These are phyloP conservation scores for Passer domesticus DNA, from an alignment of 2,113 vertebrate genomes.

Conservation along the genomic window DNA sequence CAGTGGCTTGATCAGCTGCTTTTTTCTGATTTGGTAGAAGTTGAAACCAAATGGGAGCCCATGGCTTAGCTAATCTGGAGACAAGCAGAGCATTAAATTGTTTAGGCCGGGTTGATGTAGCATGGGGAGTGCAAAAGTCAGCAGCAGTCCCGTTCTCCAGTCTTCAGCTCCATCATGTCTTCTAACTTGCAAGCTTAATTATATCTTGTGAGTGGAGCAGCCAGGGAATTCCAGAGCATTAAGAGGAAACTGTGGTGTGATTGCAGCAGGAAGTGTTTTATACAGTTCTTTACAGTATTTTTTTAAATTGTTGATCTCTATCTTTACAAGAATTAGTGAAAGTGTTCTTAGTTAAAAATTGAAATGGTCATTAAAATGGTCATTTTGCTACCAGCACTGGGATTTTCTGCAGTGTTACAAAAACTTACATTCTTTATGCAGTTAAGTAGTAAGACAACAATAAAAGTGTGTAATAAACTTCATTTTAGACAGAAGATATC, in stretches of 20 bases:
- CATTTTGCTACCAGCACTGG: not conserved
- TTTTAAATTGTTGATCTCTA: not conserved
- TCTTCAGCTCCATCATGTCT: not conserved
- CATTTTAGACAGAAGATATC: not conserved
- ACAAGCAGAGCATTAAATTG: fast-evolving
- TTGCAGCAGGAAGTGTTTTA: not conserved
- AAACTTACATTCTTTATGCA: not conserved
- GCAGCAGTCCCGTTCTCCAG: not conserved
- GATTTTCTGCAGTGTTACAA: not conserved
- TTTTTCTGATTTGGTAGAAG: not conserved
- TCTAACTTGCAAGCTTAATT: not conserved
- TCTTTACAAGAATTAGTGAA: not conserved
- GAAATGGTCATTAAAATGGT: not conserved
- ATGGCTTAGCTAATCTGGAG: not conserved
- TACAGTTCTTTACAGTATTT: not conserved
- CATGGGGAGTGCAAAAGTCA: not conserved
- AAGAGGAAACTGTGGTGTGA: not conserved
- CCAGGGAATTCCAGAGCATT: not conserved
- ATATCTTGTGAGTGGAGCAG: not conserved
- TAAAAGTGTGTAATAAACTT: not conserved
- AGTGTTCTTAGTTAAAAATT: not conserved
- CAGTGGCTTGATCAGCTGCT: not conserved
- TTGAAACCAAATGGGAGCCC: not conserved
- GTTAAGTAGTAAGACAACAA: not conserved
- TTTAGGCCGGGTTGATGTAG: not conserved